Base-by-base conservation (phyloP, 2,113 vertebrate species). In the Tenebrosternarchus preto region DNA sequence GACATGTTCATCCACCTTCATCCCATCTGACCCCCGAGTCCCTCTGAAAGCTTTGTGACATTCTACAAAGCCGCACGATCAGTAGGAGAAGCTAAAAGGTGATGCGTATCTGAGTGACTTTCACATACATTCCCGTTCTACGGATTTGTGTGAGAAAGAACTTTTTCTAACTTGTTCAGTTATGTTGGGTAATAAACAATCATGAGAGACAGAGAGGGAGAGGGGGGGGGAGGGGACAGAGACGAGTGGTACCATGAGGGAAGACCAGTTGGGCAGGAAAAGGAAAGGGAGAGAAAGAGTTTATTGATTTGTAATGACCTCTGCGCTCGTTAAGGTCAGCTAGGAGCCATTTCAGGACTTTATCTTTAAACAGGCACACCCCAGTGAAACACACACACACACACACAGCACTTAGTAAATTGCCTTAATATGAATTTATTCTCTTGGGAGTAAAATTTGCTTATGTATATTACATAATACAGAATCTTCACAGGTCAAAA, bases 291-390 rank as follows among this genome's bases (percentile, higher is more conserved):
- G 31, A 80, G 85, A 85, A 87, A 85, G 86, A 90, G 85, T 84
- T 85, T 92, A 93, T 93, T 93, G 92, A 93, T 92, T 88, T 88
- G 81, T 86, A 72, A 84, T 93, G 91, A 93, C 91, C 92, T 87
- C 89, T 92, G 90, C 90, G 87, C 91, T 90, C 87, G 89, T 89
- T 89, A 84, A 92, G 92, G 92, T 93, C 91, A 92, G 78, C 79
- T 83, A 88, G 88, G 76, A 92, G 87, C 89, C 87, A 83, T 92
- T 92, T 92, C 87, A 88, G 82, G 81, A 86, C 84, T 92, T 90
- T 91, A 90, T 91, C 90, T 92, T 93, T 89, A 92, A 92, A 91
- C 89, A 90, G 85, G 83, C 85, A 82, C 75, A 86, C 85, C 73
- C 27, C 24, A 82, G 56, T 33, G 27, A 73, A 73, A 64, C 24